Conservation (phyloP, 2,113 vertebrate genomes). For the Malurus melanocephalus region DNA sequence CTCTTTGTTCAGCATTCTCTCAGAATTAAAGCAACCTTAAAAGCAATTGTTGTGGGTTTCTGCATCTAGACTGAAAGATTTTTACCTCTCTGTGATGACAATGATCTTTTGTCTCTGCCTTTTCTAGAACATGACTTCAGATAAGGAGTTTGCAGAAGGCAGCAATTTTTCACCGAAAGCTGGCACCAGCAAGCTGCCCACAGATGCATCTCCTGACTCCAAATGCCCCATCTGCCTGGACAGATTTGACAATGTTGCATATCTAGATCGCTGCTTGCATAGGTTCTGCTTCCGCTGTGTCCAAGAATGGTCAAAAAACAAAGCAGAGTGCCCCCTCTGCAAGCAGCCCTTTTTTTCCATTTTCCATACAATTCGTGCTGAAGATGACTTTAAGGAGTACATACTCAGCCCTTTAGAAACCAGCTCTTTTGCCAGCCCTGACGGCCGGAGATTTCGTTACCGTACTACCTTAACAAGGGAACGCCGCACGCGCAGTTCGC, state of each 20-base stretch:
- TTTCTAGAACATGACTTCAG: conserved; percentile 79
- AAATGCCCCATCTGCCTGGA: conserved; percentile 98
- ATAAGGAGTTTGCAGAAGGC: conserved; percentile 78
- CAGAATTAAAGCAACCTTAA: too few species aligned
- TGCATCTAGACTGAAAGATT: neutral
- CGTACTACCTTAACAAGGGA: conserved; percentile 84
- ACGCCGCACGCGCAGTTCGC: conserved; percentile 34
- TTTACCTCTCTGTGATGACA: neutral
- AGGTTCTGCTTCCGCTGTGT: conserved; percentile 95
- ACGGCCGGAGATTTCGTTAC: conserved; percentile 85
- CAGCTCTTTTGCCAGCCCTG: conserved; percentile 79
- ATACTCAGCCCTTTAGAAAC: conserved; percentile 76
- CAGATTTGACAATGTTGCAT: conserved; percentile 88
- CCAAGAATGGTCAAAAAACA: conserved; percentile 97
- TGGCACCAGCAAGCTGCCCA: conserved; percentile 73
- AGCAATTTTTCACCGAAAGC: conserved; percentile 68
- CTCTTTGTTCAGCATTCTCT: neutral
- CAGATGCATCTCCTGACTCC: conserved; percentile 89
- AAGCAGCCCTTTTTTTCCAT: conserved; percentile 94
- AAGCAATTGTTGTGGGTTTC: rapidly evolving
- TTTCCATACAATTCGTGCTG: conserved; percentile 90
- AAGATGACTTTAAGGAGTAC: conserved; percentile 90
- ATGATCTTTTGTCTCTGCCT: conserved; percentile 30
- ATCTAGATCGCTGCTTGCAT: conserved; percentile 88
- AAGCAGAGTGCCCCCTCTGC: conserved; percentile 94